Evolutionary conservation across 2,888 invertebrate species (phyloP).

Genomic region (Willowsia nigromaculata): DNA sequence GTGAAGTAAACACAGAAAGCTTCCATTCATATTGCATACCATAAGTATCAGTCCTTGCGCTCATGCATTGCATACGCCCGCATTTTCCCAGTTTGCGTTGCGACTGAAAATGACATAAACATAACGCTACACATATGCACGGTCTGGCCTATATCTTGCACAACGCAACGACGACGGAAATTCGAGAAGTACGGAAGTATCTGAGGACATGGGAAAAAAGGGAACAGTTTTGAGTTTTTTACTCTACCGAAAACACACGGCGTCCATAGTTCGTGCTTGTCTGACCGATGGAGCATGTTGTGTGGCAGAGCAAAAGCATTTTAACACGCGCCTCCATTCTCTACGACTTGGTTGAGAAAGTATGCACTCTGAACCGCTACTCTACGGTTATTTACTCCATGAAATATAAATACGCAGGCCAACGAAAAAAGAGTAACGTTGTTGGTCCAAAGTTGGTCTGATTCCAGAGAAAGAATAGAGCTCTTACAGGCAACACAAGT

Average conservation of each 20-base stretch:
- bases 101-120: neutral
- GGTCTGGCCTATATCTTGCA: slow-evolving; percentile 28
- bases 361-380: neutral
- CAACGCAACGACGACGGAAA: slow-evolving; percentile 25
- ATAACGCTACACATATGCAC: slow-evolving; percentile 35
- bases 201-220: slow-evolving; percentile 43
- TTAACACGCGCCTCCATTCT: too few relatives aligned
- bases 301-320: neutral
- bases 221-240: slow-evolving; percentile 17
- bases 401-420: too few relatives aligned
- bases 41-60: neutral
- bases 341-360: too few relatives aligned
- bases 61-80: slow-evolving; percentile 12
- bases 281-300: slow-evolving; percentile 17
- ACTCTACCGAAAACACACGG: slow-evolving; percentile 46
- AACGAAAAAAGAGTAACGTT: slow-evolving; percentile 33
- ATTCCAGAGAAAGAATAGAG: slow-evolving; percentile 42
- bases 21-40: slow-evolving; percentile 47
- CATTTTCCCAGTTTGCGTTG: slow-evolving; percentile 18
- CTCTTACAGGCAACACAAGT: slow-evolving; percentile 14
- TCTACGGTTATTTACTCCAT: slow-evolving; percentile 52
- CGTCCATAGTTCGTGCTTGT: slow-evolving; percentile 28
- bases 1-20: neutral
- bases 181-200: slow-evolving; percentile 39
- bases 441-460: slow-evolving; percentile 10